Conservation (phyloP, 2,113 vertebrate species). For the Cololabis saira region DNA sequence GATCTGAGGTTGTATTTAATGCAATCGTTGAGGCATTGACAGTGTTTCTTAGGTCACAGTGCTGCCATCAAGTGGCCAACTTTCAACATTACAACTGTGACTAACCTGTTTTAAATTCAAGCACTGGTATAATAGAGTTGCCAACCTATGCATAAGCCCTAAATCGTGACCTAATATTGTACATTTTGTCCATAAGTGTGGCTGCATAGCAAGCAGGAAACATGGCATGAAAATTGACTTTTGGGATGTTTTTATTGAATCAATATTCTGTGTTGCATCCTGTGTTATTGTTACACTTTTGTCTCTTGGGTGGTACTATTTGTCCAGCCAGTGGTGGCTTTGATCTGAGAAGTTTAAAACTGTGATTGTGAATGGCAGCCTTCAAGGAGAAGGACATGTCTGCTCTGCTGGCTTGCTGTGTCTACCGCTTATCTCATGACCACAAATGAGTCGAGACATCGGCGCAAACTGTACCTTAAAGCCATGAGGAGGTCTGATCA, state of each 20-base stretch:
- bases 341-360: not conserved
- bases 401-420: not conserved
- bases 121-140: not conserved
- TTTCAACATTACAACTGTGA: conserved; percentile 29
- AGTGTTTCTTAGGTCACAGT: conserved; percentile 41
- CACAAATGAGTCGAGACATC: not conserved
- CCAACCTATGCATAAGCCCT: no score
- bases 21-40: not conserved
- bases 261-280: not conserved
- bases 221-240: not conserved
- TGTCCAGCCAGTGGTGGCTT: not conserved
- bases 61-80: conserved; percentile 64
- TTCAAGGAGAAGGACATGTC: not conserved
- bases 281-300: not conserved
- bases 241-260: not conserved
- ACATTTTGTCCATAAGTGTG: not conserved
- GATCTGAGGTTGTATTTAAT: not conserved
- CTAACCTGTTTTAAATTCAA: no score
- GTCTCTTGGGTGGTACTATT: not conserved
- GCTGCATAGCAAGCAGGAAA: not conserved
- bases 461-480: not conserved
- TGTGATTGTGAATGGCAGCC: not conserved
- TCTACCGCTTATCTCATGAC: not conserved
- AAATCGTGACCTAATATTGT: not conserved
- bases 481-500: no score